Evolutionary conservation across 2,888 invertebrate species (phyloP).

Genomic region (Hydroisotoma schaefferi): DNA sequence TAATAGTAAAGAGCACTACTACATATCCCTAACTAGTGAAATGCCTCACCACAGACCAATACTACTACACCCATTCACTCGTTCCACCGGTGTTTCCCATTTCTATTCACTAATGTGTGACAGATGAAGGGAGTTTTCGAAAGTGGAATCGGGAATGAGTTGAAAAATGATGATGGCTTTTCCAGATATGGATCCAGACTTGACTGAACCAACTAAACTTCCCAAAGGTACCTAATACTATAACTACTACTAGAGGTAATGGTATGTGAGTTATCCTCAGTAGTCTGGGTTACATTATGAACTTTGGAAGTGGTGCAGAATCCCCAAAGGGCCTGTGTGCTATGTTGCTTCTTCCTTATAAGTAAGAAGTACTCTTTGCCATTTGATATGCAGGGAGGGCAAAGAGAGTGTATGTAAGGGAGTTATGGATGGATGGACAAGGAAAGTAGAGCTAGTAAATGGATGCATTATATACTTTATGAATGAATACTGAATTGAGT

Average conservation of each 20-base stretch:
- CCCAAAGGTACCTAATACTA: no score
- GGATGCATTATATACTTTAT: slow-evolving; percentile 28
- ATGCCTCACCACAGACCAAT: background rate
- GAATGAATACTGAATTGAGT: slow-evolving; percentile 23
- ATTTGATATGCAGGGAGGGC: slow-evolving; percentile 2
- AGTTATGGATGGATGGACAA: slow-evolving; percentile 21
- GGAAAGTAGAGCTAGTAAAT: slow-evolving; percentile 17
- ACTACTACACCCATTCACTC: background rate
- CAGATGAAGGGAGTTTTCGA: background rate
- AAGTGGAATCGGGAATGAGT: slow-evolving; percentile 5
- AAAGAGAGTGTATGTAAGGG: background rate
- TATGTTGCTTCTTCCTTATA: no score
- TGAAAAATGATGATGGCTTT: slow-evolving; percentile 27
- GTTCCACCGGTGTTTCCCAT: background rate
- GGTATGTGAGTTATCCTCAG: no score
- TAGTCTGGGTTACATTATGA: no score
- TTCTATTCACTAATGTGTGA: slow-evolving; percentile 1
- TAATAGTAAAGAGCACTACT: no score
- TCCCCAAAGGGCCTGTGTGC: no score
- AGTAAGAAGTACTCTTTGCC: no score
- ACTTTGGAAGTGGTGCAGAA: no score
- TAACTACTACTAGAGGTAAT: no score
- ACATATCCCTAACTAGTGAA: background rate
- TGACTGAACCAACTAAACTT: no score
- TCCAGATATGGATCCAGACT: background rate